Conservation (phyloP, 2,888 invertebrate genomes). For the Lycaena phlaeas region DNA sequence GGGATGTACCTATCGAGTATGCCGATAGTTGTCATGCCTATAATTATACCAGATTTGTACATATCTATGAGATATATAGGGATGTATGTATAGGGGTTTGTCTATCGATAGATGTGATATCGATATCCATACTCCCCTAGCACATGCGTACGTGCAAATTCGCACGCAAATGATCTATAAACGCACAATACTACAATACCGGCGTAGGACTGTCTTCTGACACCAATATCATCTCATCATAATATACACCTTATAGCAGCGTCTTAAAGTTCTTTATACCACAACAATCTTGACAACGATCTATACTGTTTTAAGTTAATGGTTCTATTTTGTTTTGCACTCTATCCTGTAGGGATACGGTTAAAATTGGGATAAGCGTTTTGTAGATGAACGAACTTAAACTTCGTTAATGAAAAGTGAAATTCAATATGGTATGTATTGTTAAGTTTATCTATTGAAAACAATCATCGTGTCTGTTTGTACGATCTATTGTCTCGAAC, state of each 20-base stretch:
- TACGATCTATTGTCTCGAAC: too few relatives aligned
- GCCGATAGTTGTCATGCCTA: too few relatives aligned
- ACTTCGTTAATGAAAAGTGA: slow-evolving; percentile 8
- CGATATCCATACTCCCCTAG: slow-evolving; percentile 26
- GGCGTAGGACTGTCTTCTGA: slow-evolving; percentile 16
- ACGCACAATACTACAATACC: slow-evolving; percentile 24
- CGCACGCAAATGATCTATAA: slow-evolving; percentile 33
- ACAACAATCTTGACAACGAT: too few relatives aligned
- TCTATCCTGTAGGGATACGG: neutral
- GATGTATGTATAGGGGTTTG: too few relatives aligned
- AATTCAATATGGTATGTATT: neutral
- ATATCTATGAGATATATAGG: too few relatives aligned
- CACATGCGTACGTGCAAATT: slow-evolving; percentile 40
- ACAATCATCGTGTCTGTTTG: neutral
- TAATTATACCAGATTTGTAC: too few relatives aligned
- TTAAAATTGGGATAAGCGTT: neutral
- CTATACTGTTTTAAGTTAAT: too few relatives aligned
- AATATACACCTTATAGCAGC: neutral
- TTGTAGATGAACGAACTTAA: neutral
- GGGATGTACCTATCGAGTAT: too few relatives aligned
- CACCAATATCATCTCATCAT: neutral
- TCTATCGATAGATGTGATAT: too few relatives aligned
- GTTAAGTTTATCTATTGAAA: neutral
- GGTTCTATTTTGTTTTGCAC: slow-evolving; percentile 6
- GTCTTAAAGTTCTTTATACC: neutral